Evolutionary conservation across 2,113 vertebrate species (phyloP).

Genomic region (Calyptomena viridis): DNA sequence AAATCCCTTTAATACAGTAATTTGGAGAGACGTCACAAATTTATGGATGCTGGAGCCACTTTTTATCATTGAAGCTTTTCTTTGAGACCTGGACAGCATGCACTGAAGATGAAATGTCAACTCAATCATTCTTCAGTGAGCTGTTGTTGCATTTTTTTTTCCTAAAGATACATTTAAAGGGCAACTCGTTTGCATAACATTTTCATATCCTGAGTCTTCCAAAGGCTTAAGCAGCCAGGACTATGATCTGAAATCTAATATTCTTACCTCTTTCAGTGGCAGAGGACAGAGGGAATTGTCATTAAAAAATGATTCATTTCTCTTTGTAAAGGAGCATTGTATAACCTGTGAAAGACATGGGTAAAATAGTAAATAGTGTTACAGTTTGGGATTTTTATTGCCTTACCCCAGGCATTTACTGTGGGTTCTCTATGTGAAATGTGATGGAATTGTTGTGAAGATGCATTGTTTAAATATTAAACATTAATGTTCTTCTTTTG

Average conservation of each 20-base stretch:
- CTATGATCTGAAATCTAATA: not conserved
- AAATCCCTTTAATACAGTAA: not conserved
- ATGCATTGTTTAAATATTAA: conserved; percentile 48
- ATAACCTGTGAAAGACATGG: not conserved
- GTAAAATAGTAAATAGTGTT: not conserved
- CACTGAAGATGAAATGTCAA: conserved; percentile 10
- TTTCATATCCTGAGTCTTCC: not conserved
- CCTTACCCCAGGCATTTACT: not conserved
- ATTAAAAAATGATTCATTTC: not conserved
- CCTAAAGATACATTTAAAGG: conserved; percentile 36
- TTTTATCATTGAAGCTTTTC: not conserved
- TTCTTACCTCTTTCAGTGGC: not conserved
- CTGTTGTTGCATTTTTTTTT: not conserved
- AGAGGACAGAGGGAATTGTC: not conserved
- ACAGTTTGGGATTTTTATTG: not conserved
- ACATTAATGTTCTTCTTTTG: conserved; percentile 49
- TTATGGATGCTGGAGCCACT: not conserved
- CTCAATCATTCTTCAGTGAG: conserved; percentile 25
- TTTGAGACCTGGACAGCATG: not conserved
- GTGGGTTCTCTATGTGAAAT: not conserved
- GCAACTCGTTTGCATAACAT: conserved; percentile 23
- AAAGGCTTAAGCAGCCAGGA: not conserved
- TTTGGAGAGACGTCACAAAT: not conserved
- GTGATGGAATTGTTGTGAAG: conserved; percentile 46
- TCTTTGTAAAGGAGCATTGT: not conserved